Percentiles rank a stretch among this genome's conserved stretches.
phyloP scores from a whole-genome alignment of 2,797 vertebrate genomes.

The Telmatherina bonti region DNA sequence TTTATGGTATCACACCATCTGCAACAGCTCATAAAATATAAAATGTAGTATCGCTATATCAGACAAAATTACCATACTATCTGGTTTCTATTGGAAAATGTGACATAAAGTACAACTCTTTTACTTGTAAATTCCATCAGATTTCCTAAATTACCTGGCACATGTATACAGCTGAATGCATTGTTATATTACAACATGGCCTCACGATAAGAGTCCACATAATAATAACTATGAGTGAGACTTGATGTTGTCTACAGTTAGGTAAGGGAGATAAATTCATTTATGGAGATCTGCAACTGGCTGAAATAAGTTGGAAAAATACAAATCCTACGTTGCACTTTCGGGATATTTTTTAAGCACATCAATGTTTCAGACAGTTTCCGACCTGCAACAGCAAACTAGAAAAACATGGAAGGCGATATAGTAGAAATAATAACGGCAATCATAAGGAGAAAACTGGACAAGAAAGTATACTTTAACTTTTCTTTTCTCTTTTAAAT shows the following conservation, averaged over 20 bases:
- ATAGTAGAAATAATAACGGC: background rate
- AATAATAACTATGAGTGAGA: background rate
- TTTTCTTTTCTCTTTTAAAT: background rate
- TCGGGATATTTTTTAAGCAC: too few relatives aligned
- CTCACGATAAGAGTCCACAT: background rate
- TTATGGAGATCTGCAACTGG: background rate
- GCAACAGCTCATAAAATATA: background rate
- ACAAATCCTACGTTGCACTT: too few relatives aligned
- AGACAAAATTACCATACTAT: background rate
- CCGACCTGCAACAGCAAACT: background rate
- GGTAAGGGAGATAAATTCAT: background rate
- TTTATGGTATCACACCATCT: background rate
- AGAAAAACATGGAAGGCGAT: background rate
- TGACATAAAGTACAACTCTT: background rate
- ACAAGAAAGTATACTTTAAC: background rate
- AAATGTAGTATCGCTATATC: background rate
- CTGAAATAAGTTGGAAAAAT: background rate
- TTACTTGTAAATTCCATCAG: background rate
- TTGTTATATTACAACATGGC: background rate
- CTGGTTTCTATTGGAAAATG: background rate
- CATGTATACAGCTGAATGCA: background rate
- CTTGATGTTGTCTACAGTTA: background rate
- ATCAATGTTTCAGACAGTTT: background rate
- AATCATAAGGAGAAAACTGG: background rate
- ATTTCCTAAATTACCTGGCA: background rate